Evolutionary conservation across 2,113 vertebrate genomes (phyloP).

Genomic region (Eptesicus fuscus): DNA sequence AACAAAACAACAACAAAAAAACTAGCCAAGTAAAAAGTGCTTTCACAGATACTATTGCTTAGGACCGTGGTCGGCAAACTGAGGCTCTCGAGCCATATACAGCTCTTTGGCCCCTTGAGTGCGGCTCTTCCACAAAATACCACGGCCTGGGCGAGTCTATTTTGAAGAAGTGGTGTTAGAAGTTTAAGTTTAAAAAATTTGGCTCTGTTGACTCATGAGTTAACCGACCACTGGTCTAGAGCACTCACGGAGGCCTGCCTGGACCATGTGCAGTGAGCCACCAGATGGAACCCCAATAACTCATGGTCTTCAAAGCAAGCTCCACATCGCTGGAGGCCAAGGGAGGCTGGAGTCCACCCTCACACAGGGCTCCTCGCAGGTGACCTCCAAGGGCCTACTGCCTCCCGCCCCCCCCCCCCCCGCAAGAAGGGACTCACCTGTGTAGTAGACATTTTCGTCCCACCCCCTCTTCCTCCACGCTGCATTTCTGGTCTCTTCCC

Average conservation of each 20-base stretch:
- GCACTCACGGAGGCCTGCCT: neutral
- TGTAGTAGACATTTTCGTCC: constrained; percentile 93
- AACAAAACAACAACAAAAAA: neutral
- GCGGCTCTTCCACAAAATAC: too few species aligned
- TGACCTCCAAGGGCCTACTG: neutral
- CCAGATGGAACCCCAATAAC: neutral
- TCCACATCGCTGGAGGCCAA: neutral
- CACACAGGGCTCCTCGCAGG: neutral
- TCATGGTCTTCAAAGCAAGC: neutral
- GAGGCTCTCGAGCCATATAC: too few species aligned
- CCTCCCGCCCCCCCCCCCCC: fast-evolving
- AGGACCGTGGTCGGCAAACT: too few species aligned
- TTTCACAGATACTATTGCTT: neutral
- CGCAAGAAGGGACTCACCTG: constrained; percentile 80
- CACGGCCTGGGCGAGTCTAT: too few species aligned
- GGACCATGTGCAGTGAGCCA: neutral
- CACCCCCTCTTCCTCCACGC: constrained; percentile 96
- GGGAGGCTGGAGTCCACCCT: neutral
- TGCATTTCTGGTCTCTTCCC: constrained; percentile 92
- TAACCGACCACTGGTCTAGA: too few species aligned
- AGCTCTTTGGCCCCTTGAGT: too few species aligned
- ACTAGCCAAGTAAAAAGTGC: neutral
- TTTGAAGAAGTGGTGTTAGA: too few species aligned
- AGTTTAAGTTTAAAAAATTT: too few species aligned
- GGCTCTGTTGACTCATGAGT: too few species aligned